A percentile compares a stretch with the other conserved stretches of the same genome.
phyloP scores from a whole-genome alignment of 2,797 vertebrate species.

The Sebastes cheni region DNA sequence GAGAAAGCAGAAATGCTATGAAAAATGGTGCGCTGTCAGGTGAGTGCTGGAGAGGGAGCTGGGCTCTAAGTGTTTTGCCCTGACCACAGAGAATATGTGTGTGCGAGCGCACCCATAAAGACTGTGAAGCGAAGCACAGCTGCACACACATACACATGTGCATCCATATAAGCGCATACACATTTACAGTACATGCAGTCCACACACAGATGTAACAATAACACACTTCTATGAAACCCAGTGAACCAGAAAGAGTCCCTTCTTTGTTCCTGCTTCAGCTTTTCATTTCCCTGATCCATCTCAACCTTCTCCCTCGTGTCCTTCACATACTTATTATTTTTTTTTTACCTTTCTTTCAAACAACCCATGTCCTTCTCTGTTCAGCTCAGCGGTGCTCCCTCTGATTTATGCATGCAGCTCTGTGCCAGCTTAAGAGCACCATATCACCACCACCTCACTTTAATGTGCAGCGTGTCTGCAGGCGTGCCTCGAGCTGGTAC shows the following conservation, averaged over 20 bases:
- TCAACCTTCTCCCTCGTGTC: not conserved
- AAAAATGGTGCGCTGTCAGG: slow-evolving; percentile 66
- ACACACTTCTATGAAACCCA: slow-evolving; percentile 14
- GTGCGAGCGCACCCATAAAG: slow-evolving; percentile 22
- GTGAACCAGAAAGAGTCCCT: slow-evolving; percentile 2
- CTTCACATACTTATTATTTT: not conserved
- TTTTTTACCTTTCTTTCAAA: slow-evolving; percentile 11
- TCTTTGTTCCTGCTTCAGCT: not conserved
- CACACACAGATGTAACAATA: slow-evolving; percentile 22
- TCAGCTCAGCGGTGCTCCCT: slow-evolving; percentile 14
- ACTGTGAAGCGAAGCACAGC: slow-evolving; percentile 35
- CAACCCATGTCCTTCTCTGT: not conserved
- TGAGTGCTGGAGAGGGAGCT: slow-evolving; percentile 47
- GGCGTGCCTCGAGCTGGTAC: slow-evolving; percentile 21
- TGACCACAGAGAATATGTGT: slow-evolving; percentile 33
- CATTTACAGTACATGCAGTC: not conserved
- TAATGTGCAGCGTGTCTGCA: slow-evolving; percentile 41
- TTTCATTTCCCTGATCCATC: slow-evolving; percentile 9
- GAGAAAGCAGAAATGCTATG: slow-evolving; percentile 34
- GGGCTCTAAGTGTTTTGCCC: slow-evolving; percentile 61
- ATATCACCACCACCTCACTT: slow-evolving; percentile 30
- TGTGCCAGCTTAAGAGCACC: slow-evolving; percentile 46
- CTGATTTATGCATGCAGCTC: slow-evolving; percentile 52
- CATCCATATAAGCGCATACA: not conserved
- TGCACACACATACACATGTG: not conserved